Conservation (phyloP, 2,113 vertebrate species). For the Ceyx cyanopectus region DNA sequence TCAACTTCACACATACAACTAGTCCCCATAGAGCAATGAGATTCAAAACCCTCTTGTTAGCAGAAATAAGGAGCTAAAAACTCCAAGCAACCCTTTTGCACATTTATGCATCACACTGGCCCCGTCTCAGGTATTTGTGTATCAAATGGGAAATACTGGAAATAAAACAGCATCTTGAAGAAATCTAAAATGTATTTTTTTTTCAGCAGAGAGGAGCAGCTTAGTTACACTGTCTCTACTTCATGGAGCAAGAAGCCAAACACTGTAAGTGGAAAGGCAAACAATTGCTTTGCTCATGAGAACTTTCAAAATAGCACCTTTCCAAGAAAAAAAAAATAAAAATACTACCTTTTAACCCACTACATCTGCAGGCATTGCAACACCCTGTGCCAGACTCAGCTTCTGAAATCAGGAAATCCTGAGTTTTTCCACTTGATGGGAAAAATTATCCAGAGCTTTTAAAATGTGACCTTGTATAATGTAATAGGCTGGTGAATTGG, state of each 20-base stretch:
- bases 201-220: constrained; percentile 52
- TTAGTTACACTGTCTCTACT: constrained; percentile 60
- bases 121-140: neutral
- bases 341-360: constrained; percentile 45
- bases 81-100: neutral
- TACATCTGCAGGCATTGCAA: neutral
- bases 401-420: neutral
- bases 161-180: constrained; percentile 1
- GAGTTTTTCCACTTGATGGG: neutral
- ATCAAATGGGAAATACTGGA: neutral
- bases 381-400: neutral
- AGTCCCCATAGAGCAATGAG: neutral
- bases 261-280: constrained; percentile 70
- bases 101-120: neutral
- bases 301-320: constrained; percentile 66
- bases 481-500: neutral
- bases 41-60: neutral
- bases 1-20: neutral
- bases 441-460: neutral
- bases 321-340: constrained; percentile 38
- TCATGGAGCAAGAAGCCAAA: constrained; percentile 66
- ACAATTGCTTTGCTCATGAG: constrained; percentile 65
- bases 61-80: neutral
- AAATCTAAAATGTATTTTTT: constrained; percentile 46
- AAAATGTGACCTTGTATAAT: neutral